A percentile compares a stretch with the other conserved stretches of the same genome.
Evolutionary conservation across 2,888 invertebrate genomes (phyloP).

Genomic region (Trissoscelio sp.): DNA sequence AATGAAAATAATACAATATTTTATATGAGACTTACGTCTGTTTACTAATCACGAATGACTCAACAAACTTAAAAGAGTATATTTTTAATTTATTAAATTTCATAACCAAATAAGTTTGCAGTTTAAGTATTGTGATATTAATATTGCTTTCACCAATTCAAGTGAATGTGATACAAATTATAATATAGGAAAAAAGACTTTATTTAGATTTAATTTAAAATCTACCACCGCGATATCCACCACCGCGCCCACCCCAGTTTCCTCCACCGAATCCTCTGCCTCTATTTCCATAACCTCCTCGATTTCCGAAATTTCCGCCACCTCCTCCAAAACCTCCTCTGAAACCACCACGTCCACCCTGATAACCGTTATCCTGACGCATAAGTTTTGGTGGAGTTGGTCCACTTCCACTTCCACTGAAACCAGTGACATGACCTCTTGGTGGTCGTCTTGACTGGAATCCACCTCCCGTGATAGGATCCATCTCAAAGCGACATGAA

Average conservation of each 20-base stretch:
- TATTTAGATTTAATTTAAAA: conserved; percentile 48
- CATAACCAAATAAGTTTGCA: too few relatives aligned
- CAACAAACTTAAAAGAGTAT: too few relatives aligned
- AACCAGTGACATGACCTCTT: conserved; percentile 81
- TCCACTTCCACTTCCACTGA: conserved; percentile 71
- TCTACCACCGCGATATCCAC: conserved; percentile 40
- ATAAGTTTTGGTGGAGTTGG: conserved; percentile 83
- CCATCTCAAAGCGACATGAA: conserved; percentile 89
- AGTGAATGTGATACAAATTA: too few relatives aligned
- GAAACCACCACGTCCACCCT: conserved; percentile 69
- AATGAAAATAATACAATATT: too few relatives aligned
- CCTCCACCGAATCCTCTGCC: conserved; percentile 72
- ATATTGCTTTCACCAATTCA: too few relatives aligned
- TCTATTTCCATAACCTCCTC: conserved; percentile 66
- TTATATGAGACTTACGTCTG: too few relatives aligned
- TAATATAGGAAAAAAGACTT: too few relatives aligned
- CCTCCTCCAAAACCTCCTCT: conserved; percentile 72
- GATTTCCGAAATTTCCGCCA: conserved; percentile 66
- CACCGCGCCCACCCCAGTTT: conserved; percentile 57
- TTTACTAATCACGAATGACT: too few relatives aligned
- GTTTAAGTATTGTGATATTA: too few relatives aligned
- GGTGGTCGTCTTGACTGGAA: conserved; percentile 85
- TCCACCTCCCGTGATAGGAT: conserved; percentile 84
- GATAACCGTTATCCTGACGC: conserved; percentile 75
- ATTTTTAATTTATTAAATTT: too few relatives aligned